Base-by-base conservation (phyloP, 1,140 invertebrate genomes). In the Hylyphantes graminicola region DNA sequence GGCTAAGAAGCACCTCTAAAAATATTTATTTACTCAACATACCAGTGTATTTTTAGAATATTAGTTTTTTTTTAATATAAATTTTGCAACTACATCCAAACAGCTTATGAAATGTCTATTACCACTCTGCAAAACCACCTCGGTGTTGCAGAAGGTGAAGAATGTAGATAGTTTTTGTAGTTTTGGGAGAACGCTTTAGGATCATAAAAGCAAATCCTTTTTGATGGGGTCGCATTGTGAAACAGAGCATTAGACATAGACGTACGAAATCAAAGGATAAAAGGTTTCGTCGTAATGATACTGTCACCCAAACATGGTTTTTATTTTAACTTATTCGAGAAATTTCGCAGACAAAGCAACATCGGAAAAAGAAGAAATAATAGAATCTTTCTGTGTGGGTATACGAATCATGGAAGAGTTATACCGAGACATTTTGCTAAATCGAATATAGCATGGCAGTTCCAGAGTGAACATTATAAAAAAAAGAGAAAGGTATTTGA, bases 151-250 rank as follows among this genome's bases (percentile, higher is more conserved):
- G 65, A 72, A 81, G 57, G 78, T 81, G 79, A 81, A 72, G 79
- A 81, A 81, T 81, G 79, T 12, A 72, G 79, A 81, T 73, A 81
- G 79, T 81, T 81, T 80, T 73, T 57, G 68, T n/a, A 57, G 54
- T 51, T 81, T 81, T 70, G 68, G 68, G 64, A 59, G 35, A 63
- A 8, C 79, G 79, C 64, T 72, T 65, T 64, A 73, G 67, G 79
- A 73, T 81, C 79, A 81, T 81, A 81, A 81, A 81, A 81, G 68
- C 79, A 81, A 81, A 81, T 81, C 79, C 79, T 73, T 73, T 81
- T 81, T 81, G 79, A 81, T 81, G 79, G 79, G 79, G 67, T 81
- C 79, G 79, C 79, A 81, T 81, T 81, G 79, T 81, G 73, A 81
- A 81, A 81, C 79, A 81, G 79, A 81, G 79, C 55, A 81, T 81